Percentiles rank a stretch among this genome's conserved stretches.
Evolutionary conservation across 2,888 invertebrate genomes (phyloP).

Genomic region (Crossocerus cetratus): DNA sequence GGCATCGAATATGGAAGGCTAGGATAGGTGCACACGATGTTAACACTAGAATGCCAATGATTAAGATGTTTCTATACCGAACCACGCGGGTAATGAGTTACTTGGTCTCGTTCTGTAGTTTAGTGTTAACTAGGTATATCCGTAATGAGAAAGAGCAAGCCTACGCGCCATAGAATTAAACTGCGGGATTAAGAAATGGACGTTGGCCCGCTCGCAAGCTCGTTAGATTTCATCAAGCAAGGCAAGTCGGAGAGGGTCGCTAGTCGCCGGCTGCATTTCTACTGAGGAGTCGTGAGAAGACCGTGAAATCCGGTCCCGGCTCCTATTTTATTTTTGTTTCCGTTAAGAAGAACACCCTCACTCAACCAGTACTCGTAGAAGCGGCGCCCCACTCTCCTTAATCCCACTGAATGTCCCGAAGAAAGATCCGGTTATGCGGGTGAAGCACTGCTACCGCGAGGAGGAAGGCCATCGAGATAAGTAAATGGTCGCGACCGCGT

Average conservation of each 20-base stretch:
- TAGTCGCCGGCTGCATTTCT: conserved; percentile 51
- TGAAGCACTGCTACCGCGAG: conserved; percentile 59
- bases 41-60: not conserved
- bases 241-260: conserved; percentile 3
- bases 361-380: conserved; percentile 9
- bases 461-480: conserved; percentile 67
- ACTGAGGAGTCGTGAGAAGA: conserved; percentile 45
- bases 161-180: conserved; percentile 17
- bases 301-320: conserved; percentile 50
- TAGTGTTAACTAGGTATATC: too few relatives aligned
- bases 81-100: too few relatives aligned
- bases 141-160: not conserved
- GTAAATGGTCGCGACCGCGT: conserved; percentile 68
- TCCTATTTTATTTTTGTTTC: conserved; percentile 53
- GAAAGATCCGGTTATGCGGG: conserved; percentile 65
- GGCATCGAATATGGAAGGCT: not conserved
- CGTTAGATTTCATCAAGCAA: conserved; percentile 44
- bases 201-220: conserved; percentile 54
- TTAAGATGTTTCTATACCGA: too few relatives aligned
- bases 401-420: conserved; percentile 27
- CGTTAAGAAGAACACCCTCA: conserved; percentile 16
- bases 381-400: not conserved
- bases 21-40: not conserved
- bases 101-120: too few relatives aligned
- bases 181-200: conserved; percentile 46